phyloP scores from a whole-genome alignment of 2,797 vertebrate species.

The Microctenopoma stevenorrisi region DNA sequence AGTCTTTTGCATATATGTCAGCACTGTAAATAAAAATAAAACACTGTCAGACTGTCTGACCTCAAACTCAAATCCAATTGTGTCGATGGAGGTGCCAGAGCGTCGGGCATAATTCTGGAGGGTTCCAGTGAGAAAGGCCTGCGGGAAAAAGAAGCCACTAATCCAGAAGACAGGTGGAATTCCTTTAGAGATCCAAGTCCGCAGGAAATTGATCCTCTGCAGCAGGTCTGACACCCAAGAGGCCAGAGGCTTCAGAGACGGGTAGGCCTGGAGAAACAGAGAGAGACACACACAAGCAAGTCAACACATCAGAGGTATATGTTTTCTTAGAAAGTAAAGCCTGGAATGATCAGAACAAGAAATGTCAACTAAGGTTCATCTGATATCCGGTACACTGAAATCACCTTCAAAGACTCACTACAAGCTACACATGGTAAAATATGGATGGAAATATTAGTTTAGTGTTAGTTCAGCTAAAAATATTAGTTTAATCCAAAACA shows the following conservation, averaged over 20 bases:
- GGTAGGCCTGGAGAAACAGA: slow-evolving; percentile 84
- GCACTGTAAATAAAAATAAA: background rate
- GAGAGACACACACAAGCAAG: background rate
- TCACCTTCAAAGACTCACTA: background rate
- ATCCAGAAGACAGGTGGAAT: slow-evolving; percentile 93
- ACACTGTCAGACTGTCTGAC: slow-evolving; percentile 68
- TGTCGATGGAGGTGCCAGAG: slow-evolving; percentile 86
- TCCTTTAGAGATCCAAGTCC: slow-evolving; percentile 86
- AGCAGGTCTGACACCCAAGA: slow-evolving; percentile 92
- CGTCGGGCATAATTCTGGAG: slow-evolving; percentile 92
- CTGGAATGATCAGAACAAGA: background rate
- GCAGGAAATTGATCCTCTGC: slow-evolving; percentile 86
- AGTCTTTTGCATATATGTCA: background rate
- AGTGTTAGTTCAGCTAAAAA: too few species aligned
- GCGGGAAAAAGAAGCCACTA: slow-evolving; percentile 93
- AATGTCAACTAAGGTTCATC: slow-evolving; percentile 18
- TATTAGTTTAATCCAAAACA: too few species aligned
- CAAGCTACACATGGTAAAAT: background rate
- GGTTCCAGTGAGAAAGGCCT: slow-evolving; percentile 92
- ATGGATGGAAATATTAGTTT: background rate
- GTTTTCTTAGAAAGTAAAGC: slow-evolving; percentile 24
- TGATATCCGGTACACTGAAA: slow-evolving; percentile 15
- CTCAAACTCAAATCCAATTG: slow-evolving; percentile 89
- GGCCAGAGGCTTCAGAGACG: slow-evolving; percentile 90
- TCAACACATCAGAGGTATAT: background rate